A percentile compares a stretch with the other conserved stretches of the same genome.
phyloP scores from a whole-genome alignment of 2,113 vertebrate species.

The Sphyrna mokarran region DNA sequence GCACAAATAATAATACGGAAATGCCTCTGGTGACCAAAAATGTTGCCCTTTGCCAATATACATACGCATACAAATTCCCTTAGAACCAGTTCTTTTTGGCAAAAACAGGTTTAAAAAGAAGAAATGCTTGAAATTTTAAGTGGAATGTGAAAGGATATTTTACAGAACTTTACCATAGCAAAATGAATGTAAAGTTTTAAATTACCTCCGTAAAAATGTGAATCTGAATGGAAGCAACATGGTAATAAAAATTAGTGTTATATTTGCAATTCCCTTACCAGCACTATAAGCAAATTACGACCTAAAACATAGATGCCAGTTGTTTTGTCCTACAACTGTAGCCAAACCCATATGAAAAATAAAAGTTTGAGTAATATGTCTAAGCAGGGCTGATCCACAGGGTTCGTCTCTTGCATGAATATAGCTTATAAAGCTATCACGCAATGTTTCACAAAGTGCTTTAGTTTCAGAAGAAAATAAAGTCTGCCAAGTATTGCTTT shows the following conservation, averaged over 20 bases:
- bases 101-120: neutral
- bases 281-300: slow-evolving; percentile 53
- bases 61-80: slow-evolving; percentile 23
- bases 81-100: neutral
- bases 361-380: slow-evolving; percentile 52
- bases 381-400: slow-evolving; percentile 56
- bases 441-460: slow-evolving; percentile 59
- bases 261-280: slow-evolving; percentile 52
- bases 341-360: slow-evolving; percentile 48
- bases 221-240: neutral
- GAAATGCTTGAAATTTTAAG: slow-evolving; percentile 1
- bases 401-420: slow-evolving; percentile 55
- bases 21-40: slow-evolving; percentile 25
- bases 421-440: slow-evolving; percentile 56
- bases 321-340: slow-evolving; percentile 49
- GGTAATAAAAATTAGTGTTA: slow-evolving; percentile 1
- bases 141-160: neutral
- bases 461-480: slow-evolving; percentile 55
- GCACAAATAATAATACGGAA: slow-evolving; percentile 29
- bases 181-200: slow-evolving; percentile 23
- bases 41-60: slow-evolving; percentile 25
- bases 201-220: neutral
- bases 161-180: neutral
- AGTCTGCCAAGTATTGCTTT: slow-evolving; percentile 56
- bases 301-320: slow-evolving; percentile 51